Percentiles rank a stretch among this genome's conserved stretches.
phyloP scores from a whole-genome alignment of 2,888 invertebrate genomes.

The Leistus spinibarbis region DNA sequence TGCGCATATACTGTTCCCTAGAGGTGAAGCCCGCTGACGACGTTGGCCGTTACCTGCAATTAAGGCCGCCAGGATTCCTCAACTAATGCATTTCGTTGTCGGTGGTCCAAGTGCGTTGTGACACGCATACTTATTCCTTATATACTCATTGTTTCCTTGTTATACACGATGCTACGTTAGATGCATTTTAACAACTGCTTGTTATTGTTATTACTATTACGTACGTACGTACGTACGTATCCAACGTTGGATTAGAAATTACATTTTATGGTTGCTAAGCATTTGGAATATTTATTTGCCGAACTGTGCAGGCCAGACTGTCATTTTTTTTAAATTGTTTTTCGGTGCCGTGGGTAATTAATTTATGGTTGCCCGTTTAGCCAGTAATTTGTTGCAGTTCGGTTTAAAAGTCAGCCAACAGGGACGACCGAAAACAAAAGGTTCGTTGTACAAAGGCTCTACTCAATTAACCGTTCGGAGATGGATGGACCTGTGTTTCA shows the following conservation, averaged over 20 bases:
- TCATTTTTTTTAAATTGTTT: background rate
- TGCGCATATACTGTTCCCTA: background rate
- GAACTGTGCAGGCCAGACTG: too few species aligned
- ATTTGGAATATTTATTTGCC: background rate
- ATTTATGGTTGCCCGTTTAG: conserved; percentile 30
- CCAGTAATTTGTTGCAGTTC: conserved; percentile 33
- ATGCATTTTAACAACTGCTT: background rate
- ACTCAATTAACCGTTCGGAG: conserved; percentile 54
- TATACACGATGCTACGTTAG: background rate
- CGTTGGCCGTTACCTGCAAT: background rate
- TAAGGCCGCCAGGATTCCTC: conserved; percentile 18
- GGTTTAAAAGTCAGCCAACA: conserved; percentile 45
- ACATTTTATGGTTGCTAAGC: background rate
- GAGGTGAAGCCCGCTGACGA: background rate
- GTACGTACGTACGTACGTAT: too few species aligned
- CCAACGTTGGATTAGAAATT: background rate
- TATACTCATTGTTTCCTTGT: background rate
- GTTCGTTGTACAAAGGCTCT: conserved; percentile 38
- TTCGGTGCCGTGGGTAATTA: conserved; percentile 4
- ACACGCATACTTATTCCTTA: background rate
- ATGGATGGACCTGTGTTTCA: conserved; percentile 49
- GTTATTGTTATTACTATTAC: too few species aligned
- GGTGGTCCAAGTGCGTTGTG: conserved; percentile 21
- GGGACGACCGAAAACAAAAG: conserved; percentile 23
- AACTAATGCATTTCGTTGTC: conserved; percentile 14